Conservation (phyloP, 2,797 vertebrate genomes). For the Gobio occitaniae region DNA sequence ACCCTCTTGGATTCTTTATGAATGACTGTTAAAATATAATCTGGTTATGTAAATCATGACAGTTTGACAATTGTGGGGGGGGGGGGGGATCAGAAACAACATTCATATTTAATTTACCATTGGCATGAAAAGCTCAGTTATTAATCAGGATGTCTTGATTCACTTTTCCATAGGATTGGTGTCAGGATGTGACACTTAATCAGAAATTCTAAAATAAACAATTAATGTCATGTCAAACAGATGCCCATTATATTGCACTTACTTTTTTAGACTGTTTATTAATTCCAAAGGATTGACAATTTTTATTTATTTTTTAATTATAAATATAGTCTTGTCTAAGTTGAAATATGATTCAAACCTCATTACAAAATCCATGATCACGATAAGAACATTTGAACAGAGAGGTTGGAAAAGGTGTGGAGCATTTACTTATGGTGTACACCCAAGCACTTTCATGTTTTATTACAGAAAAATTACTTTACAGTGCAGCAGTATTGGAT, state of each 20-base stretch:
- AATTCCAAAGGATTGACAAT: not conserved
- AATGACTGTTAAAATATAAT: not conserved
- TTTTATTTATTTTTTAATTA: not conserved
- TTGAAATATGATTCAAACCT: not conserved
- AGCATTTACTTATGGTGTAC: constrained; percentile 38
- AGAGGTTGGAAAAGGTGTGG: constrained; percentile 50
- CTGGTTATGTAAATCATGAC: not conserved
- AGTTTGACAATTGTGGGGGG: not conserved
- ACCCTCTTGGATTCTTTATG: not conserved
- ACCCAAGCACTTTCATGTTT: constrained; percentile 15
- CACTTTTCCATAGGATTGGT: not conserved
- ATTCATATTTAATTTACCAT: not conserved
- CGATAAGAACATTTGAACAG: constrained; percentile 36
- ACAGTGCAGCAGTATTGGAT: constrained; percentile 10
- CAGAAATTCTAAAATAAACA: not conserved
- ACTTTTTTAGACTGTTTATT: not conserved
- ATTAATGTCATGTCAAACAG: not conserved
- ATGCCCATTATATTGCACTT: not conserved
- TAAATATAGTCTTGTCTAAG: not conserved
- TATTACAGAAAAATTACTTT: constrained; percentile 11
- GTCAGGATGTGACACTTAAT: not conserved
- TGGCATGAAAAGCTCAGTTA: not conserved
- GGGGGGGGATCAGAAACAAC: not conserved
- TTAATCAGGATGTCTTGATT: not conserved
- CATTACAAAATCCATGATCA: not conserved